These are phyloP conservation scores for Neodiprion virginianus DNA, from an alignment of 1,140 invertebrate species.

Conservation along the genomic window DNA sequence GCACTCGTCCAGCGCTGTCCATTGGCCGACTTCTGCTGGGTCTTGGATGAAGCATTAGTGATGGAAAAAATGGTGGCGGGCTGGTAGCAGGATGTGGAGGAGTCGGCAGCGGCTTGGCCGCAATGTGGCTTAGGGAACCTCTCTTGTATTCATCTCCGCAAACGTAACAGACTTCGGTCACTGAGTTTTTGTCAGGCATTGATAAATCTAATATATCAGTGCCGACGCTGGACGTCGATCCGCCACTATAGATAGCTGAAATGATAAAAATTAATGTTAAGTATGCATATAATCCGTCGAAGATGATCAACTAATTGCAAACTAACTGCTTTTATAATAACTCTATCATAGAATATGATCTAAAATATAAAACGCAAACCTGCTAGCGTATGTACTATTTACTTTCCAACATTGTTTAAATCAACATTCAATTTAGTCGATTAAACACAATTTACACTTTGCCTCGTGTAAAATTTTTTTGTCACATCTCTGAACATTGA, in stretches of 20 bases:
- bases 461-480: too few species aligned
- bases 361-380: too few species aligned
- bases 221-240: conserved; percentile 53
- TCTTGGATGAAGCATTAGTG: conserved; percentile 81
- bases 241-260: conserved; percentile 53
- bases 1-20: conserved; percentile 80
- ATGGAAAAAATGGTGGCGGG: conserved; percentile 82
- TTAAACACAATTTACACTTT: too few species aligned
- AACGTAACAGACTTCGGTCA: conserved; percentile 87
- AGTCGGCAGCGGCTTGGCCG: conserved; percentile 65
- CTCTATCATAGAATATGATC: too few species aligned
- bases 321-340: not conserved
- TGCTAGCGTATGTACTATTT: too few species aligned
- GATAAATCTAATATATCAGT: conserved; percentile 85
- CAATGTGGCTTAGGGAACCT: conserved; percentile 74
- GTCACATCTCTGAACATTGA: too few species aligned
- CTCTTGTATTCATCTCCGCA: conserved; percentile 87
- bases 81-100: conserved; percentile 50
- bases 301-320: not conserved
- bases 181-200: conserved; percentile 90
- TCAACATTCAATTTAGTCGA: too few species aligned
- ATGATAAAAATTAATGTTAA: conserved; percentile 18
- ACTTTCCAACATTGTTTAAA: too few species aligned
- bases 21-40: conserved; percentile 83
- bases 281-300: not conserved